Conservation (phyloP, 2,113 vertebrate species). For the Carassius carassius region DNA sequence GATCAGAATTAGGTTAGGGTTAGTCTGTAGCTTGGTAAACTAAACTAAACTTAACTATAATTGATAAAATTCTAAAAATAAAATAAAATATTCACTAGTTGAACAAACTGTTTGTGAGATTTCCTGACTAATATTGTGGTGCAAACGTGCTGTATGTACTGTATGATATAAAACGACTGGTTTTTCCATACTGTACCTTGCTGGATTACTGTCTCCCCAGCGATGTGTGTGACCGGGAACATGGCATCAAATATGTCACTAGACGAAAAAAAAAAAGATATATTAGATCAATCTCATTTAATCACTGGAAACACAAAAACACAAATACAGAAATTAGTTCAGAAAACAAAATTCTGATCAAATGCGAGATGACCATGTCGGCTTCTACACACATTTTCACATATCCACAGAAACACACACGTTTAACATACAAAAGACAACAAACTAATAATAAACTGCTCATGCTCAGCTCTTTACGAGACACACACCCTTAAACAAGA, state of each 20-base stretch:
- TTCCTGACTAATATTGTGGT: no score
- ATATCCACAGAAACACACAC: background rate
- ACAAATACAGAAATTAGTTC: background rate
- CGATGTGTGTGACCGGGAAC: conserved; percentile 97
- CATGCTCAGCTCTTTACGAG: background rate
- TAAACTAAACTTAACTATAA: conserved; percentile 52
- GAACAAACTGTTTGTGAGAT: conserved; percentile 69
- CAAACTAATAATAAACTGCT: background rate
- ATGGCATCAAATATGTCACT: conserved; percentile 99
- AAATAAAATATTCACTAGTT: conserved; percentile 71
- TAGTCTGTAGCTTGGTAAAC: no score
- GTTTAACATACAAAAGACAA: background rate
- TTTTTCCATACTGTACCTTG: conserved; percentile 42
- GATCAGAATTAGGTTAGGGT: no score
- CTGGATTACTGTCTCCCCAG: conserved; percentile 94
- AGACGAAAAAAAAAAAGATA: conserved; percentile 46
- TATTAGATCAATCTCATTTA: background rate
- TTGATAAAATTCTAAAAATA: no score
- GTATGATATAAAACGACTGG: conserved; percentile 23
- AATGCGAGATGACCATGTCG: background rate
- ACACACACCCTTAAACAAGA: conserved; percentile 13
- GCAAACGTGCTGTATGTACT: no score
- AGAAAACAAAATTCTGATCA: background rate
- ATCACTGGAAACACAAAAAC: background rate
- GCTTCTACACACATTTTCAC: background rate